These are phyloP conservation scores for Cottoperca gobio DNA, from an alignment of 2,797 vertebrate genomes.

Conservation along the genomic window DNA sequence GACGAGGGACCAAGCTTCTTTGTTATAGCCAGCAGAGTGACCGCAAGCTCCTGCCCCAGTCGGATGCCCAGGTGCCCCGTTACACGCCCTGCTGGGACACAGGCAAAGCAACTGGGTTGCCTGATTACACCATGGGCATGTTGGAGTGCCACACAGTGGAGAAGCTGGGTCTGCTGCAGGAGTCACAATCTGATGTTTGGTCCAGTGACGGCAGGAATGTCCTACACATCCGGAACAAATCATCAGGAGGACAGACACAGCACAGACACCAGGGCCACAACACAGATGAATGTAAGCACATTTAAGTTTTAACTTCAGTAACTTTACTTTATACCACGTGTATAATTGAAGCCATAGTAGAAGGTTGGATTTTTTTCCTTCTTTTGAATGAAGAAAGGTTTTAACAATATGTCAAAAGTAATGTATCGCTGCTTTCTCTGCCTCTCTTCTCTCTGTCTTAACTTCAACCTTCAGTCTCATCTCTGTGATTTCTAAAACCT, in stretches of 20 bases:
- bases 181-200: constrained; percentile 81
- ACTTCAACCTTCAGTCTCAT: constrained; percentile 18
- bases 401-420: background rate
- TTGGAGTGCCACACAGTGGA: constrained; percentile 82
- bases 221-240: constrained; percentile 71
- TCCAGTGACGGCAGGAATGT: constrained; percentile 70
- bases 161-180: constrained; percentile 86
- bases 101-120: constrained; percentile 73
- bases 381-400: constrained; percentile 1
- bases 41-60: constrained; percentile 88
- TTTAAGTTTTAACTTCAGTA: background rate
- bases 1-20: constrained; percentile 86
- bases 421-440: background rate
- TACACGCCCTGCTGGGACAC: constrained; percentile 91
- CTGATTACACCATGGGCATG: constrained; percentile 77
- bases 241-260: constrained; percentile 60
- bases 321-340: background rate
- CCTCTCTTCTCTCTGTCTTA: background rate
- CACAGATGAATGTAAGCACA: constrained; percentile 91
- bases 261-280: constrained; percentile 74
- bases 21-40: constrained; percentile 90
- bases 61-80: constrained; percentile 92
- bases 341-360: background rate
- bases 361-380: background rate
- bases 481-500: constrained; percentile 22